Base-by-base conservation (phyloP, 2,888 invertebrate species). In the Epicampocera succincta region DNA sequence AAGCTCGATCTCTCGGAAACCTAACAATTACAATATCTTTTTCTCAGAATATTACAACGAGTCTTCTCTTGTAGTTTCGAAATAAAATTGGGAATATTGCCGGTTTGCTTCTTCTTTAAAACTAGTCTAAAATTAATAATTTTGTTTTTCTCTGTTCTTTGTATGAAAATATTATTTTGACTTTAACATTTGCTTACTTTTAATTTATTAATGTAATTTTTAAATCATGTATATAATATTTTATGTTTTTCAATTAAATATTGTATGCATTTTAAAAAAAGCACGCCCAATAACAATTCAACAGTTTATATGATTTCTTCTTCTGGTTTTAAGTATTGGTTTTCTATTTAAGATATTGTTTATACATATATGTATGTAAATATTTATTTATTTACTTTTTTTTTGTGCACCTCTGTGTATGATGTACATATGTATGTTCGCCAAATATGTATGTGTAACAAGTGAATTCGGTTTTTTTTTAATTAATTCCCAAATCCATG, bases 61-160 rank as follows among this genome's bases (percentile, higher is more conserved):
- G 66, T 40, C 25, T 33, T 21, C 25, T 33, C 68, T 56, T 56
- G 46, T 63, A 38, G 12, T 21, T 68, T 52, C 5, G 21, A 68
- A 44, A 61, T 76, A 76, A 69, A 68, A 61, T 68, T 68, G 76
- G 38, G 68, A 75, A 60, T 68, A n/a, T 15, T 61, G 61, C 44
- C 4, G 1, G 21, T 44, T 58, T 44, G 21, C n/a, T 46, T 25
- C 42, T 69, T 15, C 85, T 85, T 87, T 85, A 87, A 87, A 86
- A 85, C 87, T 87, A 86, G 85, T 86, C 86, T 87, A 87, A 88
- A 87, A 86, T 86, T 88, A 84, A 83, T 86, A 54, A 56, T 84
- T 85, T 85, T 17, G 13, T n/a, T 85, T 85, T 84, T 79, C n/a
- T n/a, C n/a, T n/a, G n/a, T n/a, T 83, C 52, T 79, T 68, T 77